These are phyloP conservation scores for Nannoperca obscura DNA, from an alignment of 2,797 vertebrate genomes.

Conservation along the genomic window DNA sequence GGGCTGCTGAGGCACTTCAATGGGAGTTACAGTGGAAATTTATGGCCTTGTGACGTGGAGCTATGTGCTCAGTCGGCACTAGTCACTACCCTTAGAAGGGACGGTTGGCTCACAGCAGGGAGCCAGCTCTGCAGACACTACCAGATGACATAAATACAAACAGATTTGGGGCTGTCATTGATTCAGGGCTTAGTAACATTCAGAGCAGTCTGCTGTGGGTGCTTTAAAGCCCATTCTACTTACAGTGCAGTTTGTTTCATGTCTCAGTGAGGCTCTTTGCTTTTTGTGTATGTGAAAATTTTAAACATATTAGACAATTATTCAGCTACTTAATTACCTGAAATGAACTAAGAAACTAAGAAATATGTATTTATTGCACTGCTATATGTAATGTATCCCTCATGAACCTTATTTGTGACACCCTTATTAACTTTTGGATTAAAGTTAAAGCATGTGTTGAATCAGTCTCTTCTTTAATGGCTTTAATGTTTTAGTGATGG, in stretches of 20 bases:
- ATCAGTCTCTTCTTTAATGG: slow-evolving; percentile 1
- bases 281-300: slow-evolving; percentile 7
- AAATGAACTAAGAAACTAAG: too few species aligned
- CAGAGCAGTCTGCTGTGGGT: slow-evolving; percentile 42
- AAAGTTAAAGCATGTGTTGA: slow-evolving; percentile 11
- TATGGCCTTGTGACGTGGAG: slow-evolving; percentile 71
- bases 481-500: neutral
- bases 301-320: slow-evolving; percentile 25
- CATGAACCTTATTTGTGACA: neutral
- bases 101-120: slow-evolving; percentile 70
- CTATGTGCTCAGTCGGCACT: slow-evolving; percentile 76
- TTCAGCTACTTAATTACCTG: slow-evolving; percentile 12
- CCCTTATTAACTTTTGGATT: neutral
- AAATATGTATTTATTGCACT: slow-evolving; percentile 6
- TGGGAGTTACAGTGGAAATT: slow-evolving; percentile 68
- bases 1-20: slow-evolving; percentile 71
- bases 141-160: slow-evolving; percentile 76
- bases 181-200: slow-evolving; percentile 61
- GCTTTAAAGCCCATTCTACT: slow-evolving; percentile 46
- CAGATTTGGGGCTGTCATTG: slow-evolving; percentile 70
- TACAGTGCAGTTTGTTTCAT: slow-evolving; percentile 46
- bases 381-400: neutral
- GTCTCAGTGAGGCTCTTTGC: slow-evolving; percentile 23
- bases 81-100: slow-evolving; percentile 64
- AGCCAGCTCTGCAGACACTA: slow-evolving; percentile 67